These are phyloP conservation scores for Notodonta ziczac DNA, from an alignment of 2,888 invertebrate species.

Conservation along the genomic window DNA sequence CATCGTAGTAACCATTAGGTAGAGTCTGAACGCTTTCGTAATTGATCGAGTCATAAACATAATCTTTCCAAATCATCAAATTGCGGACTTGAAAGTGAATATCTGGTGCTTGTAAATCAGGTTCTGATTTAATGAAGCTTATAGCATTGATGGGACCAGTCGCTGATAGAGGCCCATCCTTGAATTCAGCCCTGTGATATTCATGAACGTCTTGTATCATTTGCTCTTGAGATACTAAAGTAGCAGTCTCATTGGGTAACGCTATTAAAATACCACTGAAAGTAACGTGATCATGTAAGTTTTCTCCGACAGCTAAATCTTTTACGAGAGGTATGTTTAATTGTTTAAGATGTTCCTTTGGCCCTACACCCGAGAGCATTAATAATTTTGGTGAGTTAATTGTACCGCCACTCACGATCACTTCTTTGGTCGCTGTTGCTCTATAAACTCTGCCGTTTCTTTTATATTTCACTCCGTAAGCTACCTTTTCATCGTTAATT, in stretches of 20 bases:
- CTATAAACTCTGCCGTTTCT: constrained; percentile 39
- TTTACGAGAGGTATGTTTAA: constrained; percentile 52
- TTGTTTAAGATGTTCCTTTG: constrained; percentile 53
- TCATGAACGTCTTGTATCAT: constrained; percentile 64
- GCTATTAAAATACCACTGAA: constrained; percentile 78
- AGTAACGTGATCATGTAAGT: constrained; percentile 71
- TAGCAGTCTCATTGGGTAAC: constrained; percentile 78
- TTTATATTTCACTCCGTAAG: constrained; percentile 55
- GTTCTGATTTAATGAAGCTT: constrained; percentile 82
- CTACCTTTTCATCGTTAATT: constrained; percentile 70
- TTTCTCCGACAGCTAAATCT: constrained; percentile 67
- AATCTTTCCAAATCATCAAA: constrained; percentile 59
- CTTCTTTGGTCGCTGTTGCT: constrained; percentile 60
- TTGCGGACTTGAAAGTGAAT: constrained; percentile 79
- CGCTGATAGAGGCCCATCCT: constrained; percentile 77
- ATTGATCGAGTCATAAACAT: constrained; percentile 72
- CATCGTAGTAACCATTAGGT: constrained; percentile 85
- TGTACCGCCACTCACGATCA: constrained; percentile 60
- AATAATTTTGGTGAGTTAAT: constrained; percentile 62
- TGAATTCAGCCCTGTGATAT: constrained; percentile 58
- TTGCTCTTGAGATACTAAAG: constrained; percentile 64
- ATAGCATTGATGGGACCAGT: constrained; percentile 82
- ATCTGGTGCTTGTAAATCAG: constrained; percentile 82
- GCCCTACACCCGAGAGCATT: constrained; percentile 66
- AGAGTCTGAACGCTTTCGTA: constrained; percentile 54